These are phyloP conservation scores for Eclectus roratus DNA, from an alignment of 2,113 vertebrate genomes.

Conservation along the genomic window DNA sequence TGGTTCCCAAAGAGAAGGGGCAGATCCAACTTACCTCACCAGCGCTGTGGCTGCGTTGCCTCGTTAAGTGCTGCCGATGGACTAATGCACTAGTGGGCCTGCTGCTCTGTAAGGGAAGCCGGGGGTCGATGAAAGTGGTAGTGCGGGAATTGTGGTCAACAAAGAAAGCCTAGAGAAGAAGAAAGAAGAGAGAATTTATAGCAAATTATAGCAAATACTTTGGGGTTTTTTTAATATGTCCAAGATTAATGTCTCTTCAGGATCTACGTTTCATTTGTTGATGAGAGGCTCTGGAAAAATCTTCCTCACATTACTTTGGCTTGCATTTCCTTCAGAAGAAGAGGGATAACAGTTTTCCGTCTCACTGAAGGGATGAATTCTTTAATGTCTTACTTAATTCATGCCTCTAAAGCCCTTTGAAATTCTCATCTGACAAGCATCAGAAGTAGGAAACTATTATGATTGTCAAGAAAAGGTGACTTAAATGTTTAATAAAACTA, in stretches of 20 bases:
- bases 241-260: neutral
- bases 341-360: neutral
- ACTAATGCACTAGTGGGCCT: slow-evolving; percentile 89
- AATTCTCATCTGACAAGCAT: neutral
- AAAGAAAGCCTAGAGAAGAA: slow-evolving; percentile 87
- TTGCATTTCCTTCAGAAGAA: neutral
- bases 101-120: slow-evolving; percentile 93
- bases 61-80: slow-evolving; percentile 91
- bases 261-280: neutral
- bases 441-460: neutral
- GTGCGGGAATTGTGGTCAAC: slow-evolving; percentile 98
- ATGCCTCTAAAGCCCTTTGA: neutral
- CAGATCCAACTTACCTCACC: slow-evolving; percentile 84
- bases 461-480: neutral
- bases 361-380: neutral
- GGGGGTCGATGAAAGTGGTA: slow-evolving; percentile 96
- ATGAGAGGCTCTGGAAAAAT: neutral
- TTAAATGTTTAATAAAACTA: neutral
- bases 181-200: neutral
- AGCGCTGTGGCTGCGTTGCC: slow-evolving; percentile 96
- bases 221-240: no score
- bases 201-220: neutral
- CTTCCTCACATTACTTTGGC: neutral
- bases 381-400: neutral
- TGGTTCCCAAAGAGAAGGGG: neutral